Evolutionary conservation across 1,140 invertebrate species (phyloP), one percentile per base, ranked within the genome.

Genomic region (Melitaea cinxia): DNA sequence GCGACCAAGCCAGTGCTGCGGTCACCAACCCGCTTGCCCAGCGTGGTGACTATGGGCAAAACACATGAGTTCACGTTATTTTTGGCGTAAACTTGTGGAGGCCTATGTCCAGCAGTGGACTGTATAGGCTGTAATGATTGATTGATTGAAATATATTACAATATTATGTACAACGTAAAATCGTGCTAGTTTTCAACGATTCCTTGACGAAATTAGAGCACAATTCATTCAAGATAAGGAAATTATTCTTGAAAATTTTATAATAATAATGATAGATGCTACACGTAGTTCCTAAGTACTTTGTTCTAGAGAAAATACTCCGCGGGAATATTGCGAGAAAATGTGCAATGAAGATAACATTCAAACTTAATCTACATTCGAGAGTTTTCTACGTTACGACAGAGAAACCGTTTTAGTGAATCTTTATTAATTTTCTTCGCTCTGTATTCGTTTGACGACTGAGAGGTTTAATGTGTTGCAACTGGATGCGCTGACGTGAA

Each of bases 161-260:
- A n/a, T n/a, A n/a, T n/a, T n/a, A n/a, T n/a, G n/a, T n/a, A n/a
- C n/a, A n/a, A n/a, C n/a, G n/a, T n/a, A n/a, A n/a, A n/a, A n/a
- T n/a, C n/a, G n/a, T n/a, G n/a, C n/a, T n/a, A n/a, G n/a, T n/a
- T n/a, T n/a, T n/a, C n/a, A n/a, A n/a, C n/a, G n/a, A n/a, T n/a
- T n/a, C n/a, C n/a, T n/a, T n/a, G 12, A 33, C 9, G 1, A 33
- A 10, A 33, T 9, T 33, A 33, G 12, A 33, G 9, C 30, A 33
- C 9, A 6, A 6, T 26, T 26, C 24, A 26, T 26, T 33, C 30
- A 33, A 33, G 6, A 33, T 33, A 33, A 33, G 30, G 30, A 33
- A 33, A 33, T 33, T 33, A 33, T 33, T 33, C 30, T 33, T 33
- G 30, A 33, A 33, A 33, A 33, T 33, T 33, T 33, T 33, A 33